Percentiles rank a stretch among this genome's conserved stretches.
Conservation (phyloP, 2,113 vertebrate genomes). For the Ceyx melanurus region DNA sequence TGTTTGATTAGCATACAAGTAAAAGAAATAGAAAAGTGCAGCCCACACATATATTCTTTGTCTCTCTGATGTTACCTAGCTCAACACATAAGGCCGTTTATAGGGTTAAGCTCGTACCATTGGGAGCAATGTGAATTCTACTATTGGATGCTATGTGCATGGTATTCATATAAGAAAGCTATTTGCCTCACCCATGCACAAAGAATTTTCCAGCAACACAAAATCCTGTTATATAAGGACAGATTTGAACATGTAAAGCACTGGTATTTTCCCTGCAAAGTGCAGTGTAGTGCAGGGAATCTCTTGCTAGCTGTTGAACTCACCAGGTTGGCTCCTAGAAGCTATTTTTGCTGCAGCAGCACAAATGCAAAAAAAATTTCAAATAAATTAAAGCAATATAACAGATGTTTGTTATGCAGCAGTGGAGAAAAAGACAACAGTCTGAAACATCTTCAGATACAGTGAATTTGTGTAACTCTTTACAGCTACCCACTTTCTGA, state of each 20-base stretch:
- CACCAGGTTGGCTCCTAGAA: neutral
- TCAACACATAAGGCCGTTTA: neutral
- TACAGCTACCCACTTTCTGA: neutral
- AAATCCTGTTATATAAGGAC: neutral
- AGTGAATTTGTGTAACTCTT: neutral
- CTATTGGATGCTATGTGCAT: neutral
- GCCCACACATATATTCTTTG: neutral
- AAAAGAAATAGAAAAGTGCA: neutral
- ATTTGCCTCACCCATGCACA: neutral
- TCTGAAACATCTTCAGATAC: neutral
- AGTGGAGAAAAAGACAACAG: neutral
- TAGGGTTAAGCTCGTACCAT: neutral
- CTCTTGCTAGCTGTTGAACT: neutral
- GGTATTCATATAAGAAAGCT: neutral
- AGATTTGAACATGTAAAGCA: neutral
- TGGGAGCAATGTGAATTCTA: neutral
- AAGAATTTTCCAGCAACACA: neutral
- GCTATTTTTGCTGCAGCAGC: neutral
- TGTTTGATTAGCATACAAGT: neutral
- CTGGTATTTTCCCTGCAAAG: neutral
- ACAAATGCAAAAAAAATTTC: neutral
- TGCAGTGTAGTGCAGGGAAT: neutral
- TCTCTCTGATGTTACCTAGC: neutral
- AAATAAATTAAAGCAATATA: neutral
- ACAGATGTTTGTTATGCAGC: neutral